Evolutionary conservation across 2,113 vertebrate species (phyloP), one percentile per base, ranked within the genome.

Genomic region (Scomber scombrus): DNA sequence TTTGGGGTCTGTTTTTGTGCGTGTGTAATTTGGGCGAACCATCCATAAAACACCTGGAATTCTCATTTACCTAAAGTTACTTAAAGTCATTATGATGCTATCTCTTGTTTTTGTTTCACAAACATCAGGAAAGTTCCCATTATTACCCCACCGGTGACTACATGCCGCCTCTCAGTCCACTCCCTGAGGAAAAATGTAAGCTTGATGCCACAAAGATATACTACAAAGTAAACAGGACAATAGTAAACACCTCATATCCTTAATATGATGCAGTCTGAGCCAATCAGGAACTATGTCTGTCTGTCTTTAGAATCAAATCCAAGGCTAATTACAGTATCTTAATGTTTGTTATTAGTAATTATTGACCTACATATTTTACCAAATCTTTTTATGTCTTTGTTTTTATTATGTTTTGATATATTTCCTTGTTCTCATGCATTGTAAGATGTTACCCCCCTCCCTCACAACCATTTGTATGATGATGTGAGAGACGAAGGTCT

Each of bases 131-230:
- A 73, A 72, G 87, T 57, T 62, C 75, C 68, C 88, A 91, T 77
- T 92, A 95, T 82, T 93, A 95, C 81, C 93, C 94, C 21, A 87
- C 75, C 3, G 63, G 81, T 45, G 89, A 88, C 69, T 93, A 90
- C 79, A 80, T 43, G 21, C 86, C 91, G 1, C 79, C 89, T 40
- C 88, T 95, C 49, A 85, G 85, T 58, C 63, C 92, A 19, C 87
- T 87, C 49, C 80, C 88, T 13, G 95, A 95, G 88, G 90, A 88
- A 81, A 73, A 64, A 2, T 73, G 80, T 47, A 71, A 74, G 49
- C 66, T 60, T 0, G 91, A 93, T 93, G 79, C 93, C 82, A 85
- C 46, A 0, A 19, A 71, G 67, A 76, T 26, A 55, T 15, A 52
- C 50, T 15, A 62, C 19, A 1, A 26, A 26, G 67, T 71, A 85